Conservation (phyloP, 2,797 vertebrate genomes). For the Babyrousa celebensis region DNA sequence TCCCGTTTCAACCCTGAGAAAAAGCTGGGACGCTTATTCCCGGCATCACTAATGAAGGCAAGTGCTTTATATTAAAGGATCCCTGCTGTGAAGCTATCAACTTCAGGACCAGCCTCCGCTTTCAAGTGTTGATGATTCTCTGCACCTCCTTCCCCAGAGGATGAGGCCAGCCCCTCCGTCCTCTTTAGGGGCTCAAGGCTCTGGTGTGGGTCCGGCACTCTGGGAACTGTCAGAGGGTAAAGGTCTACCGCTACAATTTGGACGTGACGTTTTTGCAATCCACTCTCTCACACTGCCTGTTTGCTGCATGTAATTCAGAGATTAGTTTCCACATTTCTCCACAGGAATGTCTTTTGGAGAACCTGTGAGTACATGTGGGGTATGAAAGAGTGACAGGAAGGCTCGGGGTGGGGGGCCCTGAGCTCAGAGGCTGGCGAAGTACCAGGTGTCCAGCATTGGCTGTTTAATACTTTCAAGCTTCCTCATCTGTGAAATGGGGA, state of each 20-base stretch:
- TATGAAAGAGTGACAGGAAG: background rate
- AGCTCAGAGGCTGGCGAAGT: background rate
- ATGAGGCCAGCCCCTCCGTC: background rate
- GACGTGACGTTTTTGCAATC: background rate
- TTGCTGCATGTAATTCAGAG: background rate
- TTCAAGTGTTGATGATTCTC: slow-evolving; percentile 77
- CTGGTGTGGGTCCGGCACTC: background rate
- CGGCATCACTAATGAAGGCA: slow-evolving; percentile 73
- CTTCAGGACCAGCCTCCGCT: slow-evolving; percentile 55
- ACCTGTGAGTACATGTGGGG: background rate
- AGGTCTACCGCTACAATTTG: background rate
- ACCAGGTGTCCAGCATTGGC: background rate
- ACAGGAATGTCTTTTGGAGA: background rate
- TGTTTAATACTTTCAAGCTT: background rate
- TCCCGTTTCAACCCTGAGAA: slow-evolving; percentile 44
- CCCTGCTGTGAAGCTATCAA: slow-evolving; percentile 67
- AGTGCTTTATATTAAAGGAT: slow-evolving; percentile 64
- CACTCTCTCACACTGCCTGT: background rate
- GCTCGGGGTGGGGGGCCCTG: background rate
- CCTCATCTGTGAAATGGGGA: background rate
- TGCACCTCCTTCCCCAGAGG: background rate
- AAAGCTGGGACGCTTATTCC: background rate
- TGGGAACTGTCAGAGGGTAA: background rate
- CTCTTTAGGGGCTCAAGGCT: background rate
- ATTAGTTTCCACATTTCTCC: background rate